Base-by-base conservation (phyloP, 35 echinoderm and acorn worm species). In the Diadema setosum region DNA sequence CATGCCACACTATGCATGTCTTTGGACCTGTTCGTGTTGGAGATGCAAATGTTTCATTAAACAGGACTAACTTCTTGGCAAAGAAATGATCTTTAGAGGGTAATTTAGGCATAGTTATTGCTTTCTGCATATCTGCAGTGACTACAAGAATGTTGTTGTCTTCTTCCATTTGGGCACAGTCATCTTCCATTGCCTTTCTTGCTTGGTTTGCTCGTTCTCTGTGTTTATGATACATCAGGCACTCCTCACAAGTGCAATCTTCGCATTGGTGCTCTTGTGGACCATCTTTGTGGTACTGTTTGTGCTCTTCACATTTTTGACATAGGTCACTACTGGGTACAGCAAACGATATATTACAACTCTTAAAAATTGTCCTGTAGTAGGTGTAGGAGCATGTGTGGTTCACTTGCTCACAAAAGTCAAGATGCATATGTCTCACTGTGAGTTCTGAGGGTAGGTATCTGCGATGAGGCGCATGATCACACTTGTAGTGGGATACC, bases 71-170 rank as follows among this genome's bases (percentile, higher is more conserved):
- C 50, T 87, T 87, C 78, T 44, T 39, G 12, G 85, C 74, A 48
- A 87, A 87, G 37, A 46, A 87, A 75, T 87, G 35, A 2, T 87
- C 85, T 36, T 87, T 87, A 25, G 65, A 75, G 5, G 85, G 85
- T 17, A 87, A 3, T 78, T 87, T 87, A 1, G 85, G 85, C 45
- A 87, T 78, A 29, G 15, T 29, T 46, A 87, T 81, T 42, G 15
- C 65, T 44, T 87, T 87, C 45, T 87, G 85, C 85, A 87, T 87
- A 40, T 87, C 85, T 33, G 33, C 85, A 70, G 85, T 81, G 6
- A 43, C 46, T 41, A 87, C 85, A 80, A 74, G 18, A 16, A 76
- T 26, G 5, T 84, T 31, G 30, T 82, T 39, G 27, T 45, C 17
- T 29, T 61, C 45, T 25, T 61, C 46, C 82, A 84, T 84, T 45